Evolutionary conservation across 1,140 invertebrate genomes (phyloP).

Genomic region (Theocolax elegans): DNA sequence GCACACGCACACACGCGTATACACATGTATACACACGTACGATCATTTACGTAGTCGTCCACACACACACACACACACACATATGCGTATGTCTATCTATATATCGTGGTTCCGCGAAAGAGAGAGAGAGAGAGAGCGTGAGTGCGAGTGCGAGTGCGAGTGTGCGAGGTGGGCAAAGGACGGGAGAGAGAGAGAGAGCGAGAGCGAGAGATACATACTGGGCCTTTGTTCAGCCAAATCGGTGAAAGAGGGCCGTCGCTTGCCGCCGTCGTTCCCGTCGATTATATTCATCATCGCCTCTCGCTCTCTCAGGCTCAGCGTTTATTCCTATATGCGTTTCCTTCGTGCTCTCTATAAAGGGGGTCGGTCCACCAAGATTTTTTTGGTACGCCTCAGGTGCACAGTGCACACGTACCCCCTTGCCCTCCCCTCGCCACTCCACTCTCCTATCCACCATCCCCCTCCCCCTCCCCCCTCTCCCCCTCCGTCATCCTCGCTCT

Average conservation of each 20-base stretch:
- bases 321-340: neutral
- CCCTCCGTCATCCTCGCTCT: neutral
- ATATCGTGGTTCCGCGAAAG: neutral
- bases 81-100: too few relatives aligned
- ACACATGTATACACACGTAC: too few relatives aligned
- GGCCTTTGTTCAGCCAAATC: constrained; percentile 41
- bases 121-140: neutral
- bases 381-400: too few relatives aligned
- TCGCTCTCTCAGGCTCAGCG: neutral
- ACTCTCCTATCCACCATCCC: neutral
- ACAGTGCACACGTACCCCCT: too few relatives aligned
- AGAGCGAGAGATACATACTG: constrained; percentile 26
- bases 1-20: too few relatives aligned
- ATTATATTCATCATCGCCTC: constrained; percentile 21
- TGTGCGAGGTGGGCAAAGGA: neutral
- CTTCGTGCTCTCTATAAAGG: neutral
- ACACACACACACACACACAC: too few relatives aligned
- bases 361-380: too few relatives aligned
- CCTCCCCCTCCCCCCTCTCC: neutral
- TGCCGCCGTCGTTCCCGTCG: constrained; percentile 32
- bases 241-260: constrained; percentile 38
- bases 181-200: constrained; percentile 14
- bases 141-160: neutral
- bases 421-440: neutral
- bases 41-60: too few relatives aligned